phyloP scores from a whole-genome alignment of 2,797 vertebrate species.

The Glossophaga mutica region DNA sequence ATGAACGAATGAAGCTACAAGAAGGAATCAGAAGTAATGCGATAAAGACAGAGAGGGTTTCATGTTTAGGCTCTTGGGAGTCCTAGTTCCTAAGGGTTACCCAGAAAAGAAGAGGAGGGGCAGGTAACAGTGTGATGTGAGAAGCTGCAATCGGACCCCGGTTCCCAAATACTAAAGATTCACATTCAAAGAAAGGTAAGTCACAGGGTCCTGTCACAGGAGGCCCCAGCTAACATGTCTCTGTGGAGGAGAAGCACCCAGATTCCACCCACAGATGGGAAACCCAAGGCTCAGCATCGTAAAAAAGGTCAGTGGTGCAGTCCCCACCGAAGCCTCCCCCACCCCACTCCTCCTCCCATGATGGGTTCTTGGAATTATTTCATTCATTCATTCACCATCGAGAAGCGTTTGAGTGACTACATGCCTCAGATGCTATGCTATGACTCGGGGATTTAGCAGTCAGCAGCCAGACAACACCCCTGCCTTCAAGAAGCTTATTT shows the following conservation, averaged over 20 bases:
- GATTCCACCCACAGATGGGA: background rate
- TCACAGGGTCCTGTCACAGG: background rate
- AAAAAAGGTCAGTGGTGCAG: background rate
- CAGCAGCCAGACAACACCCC: background rate
- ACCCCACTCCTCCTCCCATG: background rate
- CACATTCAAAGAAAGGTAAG: background rate
- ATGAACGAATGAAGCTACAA: background rate
- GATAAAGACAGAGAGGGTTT: background rate
- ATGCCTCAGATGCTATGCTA: background rate
- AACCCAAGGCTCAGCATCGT: background rate
- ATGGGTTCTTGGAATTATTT: background rate
- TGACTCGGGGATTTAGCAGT: background rate
- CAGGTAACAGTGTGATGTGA: background rate
- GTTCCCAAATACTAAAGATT: background rate
- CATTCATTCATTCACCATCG: background rate
- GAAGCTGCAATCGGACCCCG: background rate
- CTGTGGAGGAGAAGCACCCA: background rate
- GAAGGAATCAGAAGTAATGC: background rate
- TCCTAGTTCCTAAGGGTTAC: background rate
- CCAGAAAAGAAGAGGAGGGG: background rate
- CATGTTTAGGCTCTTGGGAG: background rate
- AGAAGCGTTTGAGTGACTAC: background rate
- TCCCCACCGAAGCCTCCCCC: background rate
- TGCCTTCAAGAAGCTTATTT: background rate
- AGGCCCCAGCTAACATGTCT: background rate